Percentiles rank a stretch among this genome's conserved stretches.
These are phyloP conservation scores for Rattus norvegicus DNA, from an alignment of 2,113 vertebrate genomes.

Conservation along the genomic window GRCr8 NC_086039.1:118162501-118163000, in stretches of 20 bases:
- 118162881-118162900: conserved; percentile 8
- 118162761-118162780: background rate
- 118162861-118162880: background rate
- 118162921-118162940: background rate
- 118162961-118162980: background rate
- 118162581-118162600: background rate
- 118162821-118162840: background rate
- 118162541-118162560: background rate
- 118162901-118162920: background rate
- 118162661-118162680: conserved; percentile 11
- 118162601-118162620: background rate
- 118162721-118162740: background rate
- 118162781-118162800: conserved; percentile 1
- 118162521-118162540: background rate
- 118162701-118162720: background rate
- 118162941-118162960: background rate
- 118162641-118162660: conserved; percentile 23
- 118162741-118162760: conserved; percentile 10
- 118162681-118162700: background rate
- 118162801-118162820: background rate
- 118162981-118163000: background rate
- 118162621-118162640: conserved; percentile 5
- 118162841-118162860: background rate
- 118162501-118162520: background rate
- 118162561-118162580: background rate